Evolutionary conservation across 2,113 vertebrate genomes (phyloP).

Genomic region (Nothoprocta pentlandii): DNA sequence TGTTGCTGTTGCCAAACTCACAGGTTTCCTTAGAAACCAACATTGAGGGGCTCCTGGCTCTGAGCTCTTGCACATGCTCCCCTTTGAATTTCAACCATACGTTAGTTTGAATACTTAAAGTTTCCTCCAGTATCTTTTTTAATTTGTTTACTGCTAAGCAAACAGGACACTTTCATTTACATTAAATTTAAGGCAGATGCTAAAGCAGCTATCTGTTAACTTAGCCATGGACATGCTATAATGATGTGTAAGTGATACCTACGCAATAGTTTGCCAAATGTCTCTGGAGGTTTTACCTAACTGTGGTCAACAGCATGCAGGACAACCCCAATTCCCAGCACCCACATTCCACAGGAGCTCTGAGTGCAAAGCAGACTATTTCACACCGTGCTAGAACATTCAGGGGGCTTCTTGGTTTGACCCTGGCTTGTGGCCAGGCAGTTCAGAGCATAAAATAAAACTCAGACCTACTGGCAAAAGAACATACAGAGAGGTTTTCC

Average conservation of each 20-base stretch:
- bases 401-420: not conserved
- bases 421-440: not conserved
- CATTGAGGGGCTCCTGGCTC: not conserved
- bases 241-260: not conserved
- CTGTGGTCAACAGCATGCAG: not conserved
- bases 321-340: not conserved
- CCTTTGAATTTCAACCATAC: not conserved
- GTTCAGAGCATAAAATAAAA: not conserved
- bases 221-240: not conserved
- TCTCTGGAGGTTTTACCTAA: constrained; percentile 8
- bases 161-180: not conserved
- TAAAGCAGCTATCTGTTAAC: not conserved
- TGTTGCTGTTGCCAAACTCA: not conserved
- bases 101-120: not conserved
- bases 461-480: not conserved
- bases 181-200: not conserved
- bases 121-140: not conserved
- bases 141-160: not conserved
- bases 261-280: not conserved
- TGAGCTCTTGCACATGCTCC: not conserved
- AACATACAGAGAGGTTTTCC: not conserved
- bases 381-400: not conserved
- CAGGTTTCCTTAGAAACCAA: not conserved
- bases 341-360: not conserved
- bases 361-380: not conserved